Base-by-base conservation (phyloP, 1,140 invertebrate species). In the Stegodyphus dumicola region DNA sequence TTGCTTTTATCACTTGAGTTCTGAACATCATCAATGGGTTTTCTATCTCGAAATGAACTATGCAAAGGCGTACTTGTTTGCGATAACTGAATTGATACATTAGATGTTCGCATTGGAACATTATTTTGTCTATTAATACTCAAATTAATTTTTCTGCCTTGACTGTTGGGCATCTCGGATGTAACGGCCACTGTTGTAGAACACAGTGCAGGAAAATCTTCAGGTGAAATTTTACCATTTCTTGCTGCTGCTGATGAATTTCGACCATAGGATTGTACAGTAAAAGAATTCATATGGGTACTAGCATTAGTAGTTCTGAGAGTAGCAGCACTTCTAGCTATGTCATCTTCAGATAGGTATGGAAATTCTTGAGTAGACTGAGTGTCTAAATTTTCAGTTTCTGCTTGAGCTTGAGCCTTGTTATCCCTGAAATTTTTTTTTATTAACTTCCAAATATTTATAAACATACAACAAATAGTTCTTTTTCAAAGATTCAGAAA, bases 261-360 rank as follows among this genome's bases (percentile, higher is more conserved):
- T 33, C 33, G 33, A 33, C 33, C 33, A 33, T 33, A 60, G 67
- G 51, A 60, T 85, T 85, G 54, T 65, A 65, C 13, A 60, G 78
- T 49, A n/a, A 71, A 60, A 7, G 70, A 66, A 52, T 51, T 65
- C 7, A 73, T 48, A 73, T 60, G n/a, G 60, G n/a, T 15, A 48
- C 53, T 56, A 67, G 17, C 56, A 56, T n/a, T 48, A 69, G 7
- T 65, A 60, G 71, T 9, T n/a, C 51, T 54, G n/a, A 51, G 48
- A 67, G 11, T 71, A 13, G 6, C 18, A 33, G 33, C 33, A 33
- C 33, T 33, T 33, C 33, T 73, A 15, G 18, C 73, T 9, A 48
- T 6, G 49, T n/a, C 65, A 56, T 85, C 81, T 85, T 85, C 81
- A 76, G 81, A 85, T 56, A 85, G 81, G 65, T 69, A 85, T n/a